phyloP scores from a whole-genome alignment of 2,113 vertebrate species.

The Fukomys damarensis region DNA sequence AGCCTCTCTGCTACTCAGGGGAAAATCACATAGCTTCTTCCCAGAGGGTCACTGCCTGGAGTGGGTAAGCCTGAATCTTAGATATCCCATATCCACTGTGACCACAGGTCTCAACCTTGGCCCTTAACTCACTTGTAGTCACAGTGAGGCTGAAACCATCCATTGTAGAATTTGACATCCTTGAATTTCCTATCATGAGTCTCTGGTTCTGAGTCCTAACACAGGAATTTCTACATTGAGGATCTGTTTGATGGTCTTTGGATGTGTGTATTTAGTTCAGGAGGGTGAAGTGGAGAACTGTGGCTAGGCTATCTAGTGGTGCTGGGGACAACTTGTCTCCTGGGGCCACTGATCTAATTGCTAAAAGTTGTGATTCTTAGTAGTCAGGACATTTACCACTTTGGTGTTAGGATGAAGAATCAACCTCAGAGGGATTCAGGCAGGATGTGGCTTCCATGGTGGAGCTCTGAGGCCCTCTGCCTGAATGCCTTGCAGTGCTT shows the following conservation, averaged over 20 bases:
- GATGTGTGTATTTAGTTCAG: background rate
- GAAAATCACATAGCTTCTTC: background rate
- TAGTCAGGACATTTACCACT: background rate
- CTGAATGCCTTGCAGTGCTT: background rate
- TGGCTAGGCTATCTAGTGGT: background rate
- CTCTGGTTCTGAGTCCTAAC: background rate
- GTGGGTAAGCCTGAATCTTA: background rate
- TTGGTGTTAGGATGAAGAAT: background rate
- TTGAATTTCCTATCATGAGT: background rate
- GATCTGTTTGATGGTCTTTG: background rate
- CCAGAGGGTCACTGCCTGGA: background rate
- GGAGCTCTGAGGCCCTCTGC: background rate
- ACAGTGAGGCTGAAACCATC: rapidly evolving
- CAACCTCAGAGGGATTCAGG: background rate
- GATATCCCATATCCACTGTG: background rate
- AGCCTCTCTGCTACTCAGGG: rapidly evolving
- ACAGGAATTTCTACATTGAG: background rate
- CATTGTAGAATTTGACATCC: background rate
- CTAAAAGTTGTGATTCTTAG: background rate
- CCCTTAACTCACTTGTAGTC: background rate
- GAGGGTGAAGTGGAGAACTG: background rate
- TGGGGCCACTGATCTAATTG: background rate
- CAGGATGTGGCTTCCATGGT: background rate
- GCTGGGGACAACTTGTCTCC: background rate
- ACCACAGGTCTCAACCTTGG: too few relatives aligned